Conservation (phyloP, 2,797 vertebrate genomes). For the Acipenser ruthenus region DNA sequence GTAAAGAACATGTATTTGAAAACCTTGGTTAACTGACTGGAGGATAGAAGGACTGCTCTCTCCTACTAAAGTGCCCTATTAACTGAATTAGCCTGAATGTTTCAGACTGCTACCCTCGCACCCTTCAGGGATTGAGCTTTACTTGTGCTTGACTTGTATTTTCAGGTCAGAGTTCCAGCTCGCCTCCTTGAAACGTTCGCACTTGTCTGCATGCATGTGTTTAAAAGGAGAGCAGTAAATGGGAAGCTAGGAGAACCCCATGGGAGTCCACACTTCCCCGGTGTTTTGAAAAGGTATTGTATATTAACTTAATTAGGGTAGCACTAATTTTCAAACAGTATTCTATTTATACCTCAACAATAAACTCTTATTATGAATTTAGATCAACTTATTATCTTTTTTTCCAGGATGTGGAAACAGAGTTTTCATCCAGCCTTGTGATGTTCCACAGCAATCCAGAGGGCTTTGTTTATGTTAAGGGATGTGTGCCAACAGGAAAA, state of each 20-base stretch:
- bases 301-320: background rate
- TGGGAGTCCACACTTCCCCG: background rate
- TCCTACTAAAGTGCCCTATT: no score
- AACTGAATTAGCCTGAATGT: no score
- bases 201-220: background rate
- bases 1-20: no score
- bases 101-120: no score
- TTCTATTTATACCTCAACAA: background rate
- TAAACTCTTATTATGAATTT: background rate
- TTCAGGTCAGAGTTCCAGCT: background rate
- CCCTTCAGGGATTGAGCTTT: no score
- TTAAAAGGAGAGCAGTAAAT: background rate
- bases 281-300: background rate
- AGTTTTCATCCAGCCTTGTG: background rate
- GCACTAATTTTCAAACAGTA: background rate
- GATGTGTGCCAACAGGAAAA: background rate
- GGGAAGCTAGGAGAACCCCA: background rate
- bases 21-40: no score
- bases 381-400: background rate
- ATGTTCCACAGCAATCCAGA: background rate
- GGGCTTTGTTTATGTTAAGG: background rate
- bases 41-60: no score
- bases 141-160: no score
- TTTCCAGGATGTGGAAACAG: background rate
- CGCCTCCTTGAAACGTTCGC: background rate